phyloP scores from a whole-genome alignment of 2,888 invertebrate species.

The Meganola albula region DNA sequence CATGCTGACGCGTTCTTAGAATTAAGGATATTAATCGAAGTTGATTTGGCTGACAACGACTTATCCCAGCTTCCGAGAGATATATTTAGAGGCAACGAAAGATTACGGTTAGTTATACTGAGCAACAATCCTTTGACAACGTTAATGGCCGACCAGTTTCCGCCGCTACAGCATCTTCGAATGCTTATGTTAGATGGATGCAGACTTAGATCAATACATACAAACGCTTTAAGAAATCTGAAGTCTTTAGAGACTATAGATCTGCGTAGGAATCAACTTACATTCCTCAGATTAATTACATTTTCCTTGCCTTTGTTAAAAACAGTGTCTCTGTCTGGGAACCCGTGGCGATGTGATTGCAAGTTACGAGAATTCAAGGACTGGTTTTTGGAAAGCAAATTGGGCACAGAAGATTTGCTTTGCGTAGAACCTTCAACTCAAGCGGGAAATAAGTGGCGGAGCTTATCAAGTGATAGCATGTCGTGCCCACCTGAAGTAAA shows the following conservation, averaged over 20 bases:
- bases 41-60: conserved; percentile 90
- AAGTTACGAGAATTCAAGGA: conserved; percentile 88
- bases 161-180: conserved; percentile 86
- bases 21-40: conserved; percentile 89
- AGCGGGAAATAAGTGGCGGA: conserved; percentile 86
- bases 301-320: conserved; percentile 86
- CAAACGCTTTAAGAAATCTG: conserved; percentile 86
- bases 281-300: conserved; percentile 76
- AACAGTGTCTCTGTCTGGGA: conserved; percentile 87
- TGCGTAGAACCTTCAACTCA: conserved; percentile 85
- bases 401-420: conserved; percentile 85
- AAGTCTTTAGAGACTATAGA: conserved; percentile 86
- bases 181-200: conserved; percentile 90
- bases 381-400: conserved; percentile 88
- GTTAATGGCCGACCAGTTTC: conserved; percentile 87
- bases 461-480: conserved; percentile 85
- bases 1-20: conserved; percentile 92
- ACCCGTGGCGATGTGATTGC: conserved; percentile 95
- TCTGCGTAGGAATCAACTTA: conserved; percentile 88
- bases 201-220: conserved; percentile 84
- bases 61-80: conserved; percentile 84
- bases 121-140: conserved; percentile 89
- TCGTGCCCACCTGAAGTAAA: conserved; percentile 88
- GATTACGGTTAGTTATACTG: conserved; percentile 85
- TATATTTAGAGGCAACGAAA: conserved; percentile 90